Evolutionary conservation across 2,797 vertebrate species (phyloP), one percentile per base, ranked within the genome.

Genomic region (Knipowitschia caucasica): DNA sequence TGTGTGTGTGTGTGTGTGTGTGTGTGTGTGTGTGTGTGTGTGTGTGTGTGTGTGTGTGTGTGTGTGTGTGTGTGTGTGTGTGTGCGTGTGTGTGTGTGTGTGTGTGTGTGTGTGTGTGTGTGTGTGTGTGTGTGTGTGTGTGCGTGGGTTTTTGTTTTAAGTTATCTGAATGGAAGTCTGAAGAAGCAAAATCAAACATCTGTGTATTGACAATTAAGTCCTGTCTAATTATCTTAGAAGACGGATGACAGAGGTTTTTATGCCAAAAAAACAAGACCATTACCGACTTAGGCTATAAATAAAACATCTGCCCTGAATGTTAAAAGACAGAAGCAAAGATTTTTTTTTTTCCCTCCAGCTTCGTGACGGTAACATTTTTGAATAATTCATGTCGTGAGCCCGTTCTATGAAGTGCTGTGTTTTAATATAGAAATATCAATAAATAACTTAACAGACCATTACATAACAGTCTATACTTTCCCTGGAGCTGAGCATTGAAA

Each of bases 101-200:
- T n/a, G n/a, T n/a, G n/a, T n/a, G n/a, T n/a, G n/a, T n/a, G n/a
- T n/a, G n/a, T n/a, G n/a, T n/a, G n/a, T n/a, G n/a, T n/a, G n/a
- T n/a, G n/a, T n/a, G n/a, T n/a, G n/a, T n/a, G n/a, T n/a, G n/a
- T n/a, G n/a, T n/a, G n/a, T n/a, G n/a, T n/a, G n/a, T n/a, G n/a
- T n/a, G n/a, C n/a, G n/a, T n/a, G n/a, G n/a, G n/a, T n/a, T n/a
- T n/a, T n/a, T n/a, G n/a, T n/a, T n/a, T n/a, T n/a, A n/a, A n/a
- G n/a, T n/a, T n/a, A n/a, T n/a, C n/a, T n/a, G n/a, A n/a, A n/a
- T n/a, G n/a, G n/a, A n/a, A n/a, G n/a, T n/a, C n/a, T n/a, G n/a
- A n/a, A n/a, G n/a, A n/a, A n/a, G n/a, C n/a, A n/a, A 8, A 56
- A 50, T 17, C 24, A 31, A 25, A 44, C 25, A 53, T 47, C 42